phyloP scores from a whole-genome alignment of 2,797 vertebrate species.

The Babyrousa celebensis region DNA sequence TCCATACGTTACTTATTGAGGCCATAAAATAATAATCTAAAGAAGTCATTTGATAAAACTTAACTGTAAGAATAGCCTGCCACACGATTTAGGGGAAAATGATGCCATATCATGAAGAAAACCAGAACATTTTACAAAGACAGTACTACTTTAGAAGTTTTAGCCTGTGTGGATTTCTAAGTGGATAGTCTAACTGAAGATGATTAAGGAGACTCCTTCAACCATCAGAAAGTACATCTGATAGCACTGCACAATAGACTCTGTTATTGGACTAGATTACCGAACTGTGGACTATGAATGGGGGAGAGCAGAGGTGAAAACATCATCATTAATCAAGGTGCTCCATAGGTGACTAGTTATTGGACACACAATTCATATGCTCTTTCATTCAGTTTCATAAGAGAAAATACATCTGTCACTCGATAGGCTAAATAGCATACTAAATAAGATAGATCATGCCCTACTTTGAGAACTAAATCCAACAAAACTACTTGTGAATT shows the following conservation, averaged over 20 bases:
- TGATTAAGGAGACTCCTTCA: constrained; percentile 73
- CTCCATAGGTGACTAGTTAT: constrained; percentile 35
- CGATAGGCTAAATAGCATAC: constrained; percentile 6
- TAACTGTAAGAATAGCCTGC: not conserved
- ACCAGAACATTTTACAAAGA: not conserved
- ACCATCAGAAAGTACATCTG: constrained; percentile 50
- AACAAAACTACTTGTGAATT: constrained; percentile 52
- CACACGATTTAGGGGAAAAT: not conserved
- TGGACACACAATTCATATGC: constrained; percentile 58
- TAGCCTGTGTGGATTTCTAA: constrained; percentile 34
- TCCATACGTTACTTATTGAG: constrained; percentile 32
- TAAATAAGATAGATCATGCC: constrained; percentile 31
- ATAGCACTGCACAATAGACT: not conserved
- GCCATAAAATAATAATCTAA: not conserved
- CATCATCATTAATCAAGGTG: constrained; percentile 71
- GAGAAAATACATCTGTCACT: constrained; percentile 17
- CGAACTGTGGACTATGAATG: constrained; percentile 46
- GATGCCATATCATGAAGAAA: not conserved
- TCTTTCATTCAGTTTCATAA: constrained; percentile 40
- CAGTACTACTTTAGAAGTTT: not conserved
- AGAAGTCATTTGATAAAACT: constrained; percentile 12
- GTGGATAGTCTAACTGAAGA: constrained; percentile 65
- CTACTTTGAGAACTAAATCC: constrained; percentile 43
- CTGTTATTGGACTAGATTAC: constrained; percentile 47
- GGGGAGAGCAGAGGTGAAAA: constrained; percentile 62